Evolutionary conservation across 2,113 vertebrate species (phyloP), one percentile per base, ranked within the genome.

Genomic region (Phyllostomus hastatus): DNA sequence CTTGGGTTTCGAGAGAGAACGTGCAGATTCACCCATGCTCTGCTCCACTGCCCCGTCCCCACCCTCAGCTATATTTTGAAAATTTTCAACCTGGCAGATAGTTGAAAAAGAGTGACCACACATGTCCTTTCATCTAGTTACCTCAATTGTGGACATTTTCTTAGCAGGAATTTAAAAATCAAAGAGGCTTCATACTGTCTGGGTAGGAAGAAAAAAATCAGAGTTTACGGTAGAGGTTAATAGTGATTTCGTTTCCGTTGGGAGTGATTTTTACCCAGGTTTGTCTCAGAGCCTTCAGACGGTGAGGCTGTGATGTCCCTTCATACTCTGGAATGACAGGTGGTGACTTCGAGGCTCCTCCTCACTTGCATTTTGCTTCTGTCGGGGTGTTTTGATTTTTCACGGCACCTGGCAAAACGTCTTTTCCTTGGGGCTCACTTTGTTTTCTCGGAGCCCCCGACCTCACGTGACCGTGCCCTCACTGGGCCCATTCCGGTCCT

Each of bases 401-500:
- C 35, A 88, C 64, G 48, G 70, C 4, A 82, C 79, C 41, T 95
- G 28, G 6, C 14, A 57, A n/a, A 88, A 20, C 6, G 2, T 61
- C 35, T 82, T 95, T 86, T 48, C 35, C 8, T 70, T 41, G 79
- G 38, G 19, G 35, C 91, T 85, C 35, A 0, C 67, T 80, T 91
- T 64, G 28, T 61, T 67, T 33, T 67, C 20, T 59, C 46, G 28
- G 35, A 35, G 38, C 75, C 52, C 61, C 26, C 14, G 75, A 33
- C 64, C 1, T 0, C 10, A 1, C 10, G 4, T 2, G 0, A 3
- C 2, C 0, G 0, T 33, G 17, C 19, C 52, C 75, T 12, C 0
- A 2, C 66, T 28, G 26, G 66, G 35, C 26, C 35, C 16, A 1
- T 33, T 46, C 10, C 10, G 24, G 43, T 11, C 33, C 4, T 31